A percentile compares a stretch with the other conserved stretches of the same genome.
Conservation (phyloP, 1,140 invertebrate genomes). For the Phymorhynchus buccinoides region DNA sequence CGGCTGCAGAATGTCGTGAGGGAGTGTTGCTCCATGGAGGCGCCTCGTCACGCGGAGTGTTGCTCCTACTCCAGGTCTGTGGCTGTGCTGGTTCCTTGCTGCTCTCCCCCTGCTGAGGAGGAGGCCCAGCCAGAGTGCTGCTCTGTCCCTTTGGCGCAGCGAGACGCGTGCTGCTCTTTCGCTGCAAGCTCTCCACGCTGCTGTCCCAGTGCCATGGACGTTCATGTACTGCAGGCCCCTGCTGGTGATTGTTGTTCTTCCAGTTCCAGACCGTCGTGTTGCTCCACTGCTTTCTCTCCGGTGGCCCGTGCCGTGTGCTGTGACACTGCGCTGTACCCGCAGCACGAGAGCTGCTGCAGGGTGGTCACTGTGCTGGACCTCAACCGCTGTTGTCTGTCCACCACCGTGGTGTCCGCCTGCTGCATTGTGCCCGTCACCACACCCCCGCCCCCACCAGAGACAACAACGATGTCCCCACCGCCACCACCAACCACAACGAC, state of each 20-base stretch:
- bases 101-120: neutral
- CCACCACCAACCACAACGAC: slow-evolving; percentile 12
- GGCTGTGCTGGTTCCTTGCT: neutral
- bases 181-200: neutral
- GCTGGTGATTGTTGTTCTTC: neutral
- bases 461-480: neutral
- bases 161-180: neutral
- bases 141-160: neutral
- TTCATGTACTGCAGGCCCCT: neutral
- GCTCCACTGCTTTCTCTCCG: neutral
- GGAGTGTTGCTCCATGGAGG: neutral
- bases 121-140: neutral
- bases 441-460: neutral
- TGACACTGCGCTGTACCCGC: neutral
- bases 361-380: neutral
- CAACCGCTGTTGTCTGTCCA: neutral
- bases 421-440: neutral
- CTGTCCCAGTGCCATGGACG: neutral
- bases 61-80: neutral
- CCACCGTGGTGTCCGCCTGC: neutral
- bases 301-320: neutral
- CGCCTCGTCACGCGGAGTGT: neutral
- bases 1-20: neutral
- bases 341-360: neutral
- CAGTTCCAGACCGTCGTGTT: neutral